Percentiles rank a stretch among this genome's conserved stretches.
phyloP scores from a whole-genome alignment of 2,888 invertebrate species.

The Octonoba sinensis region DNA sequence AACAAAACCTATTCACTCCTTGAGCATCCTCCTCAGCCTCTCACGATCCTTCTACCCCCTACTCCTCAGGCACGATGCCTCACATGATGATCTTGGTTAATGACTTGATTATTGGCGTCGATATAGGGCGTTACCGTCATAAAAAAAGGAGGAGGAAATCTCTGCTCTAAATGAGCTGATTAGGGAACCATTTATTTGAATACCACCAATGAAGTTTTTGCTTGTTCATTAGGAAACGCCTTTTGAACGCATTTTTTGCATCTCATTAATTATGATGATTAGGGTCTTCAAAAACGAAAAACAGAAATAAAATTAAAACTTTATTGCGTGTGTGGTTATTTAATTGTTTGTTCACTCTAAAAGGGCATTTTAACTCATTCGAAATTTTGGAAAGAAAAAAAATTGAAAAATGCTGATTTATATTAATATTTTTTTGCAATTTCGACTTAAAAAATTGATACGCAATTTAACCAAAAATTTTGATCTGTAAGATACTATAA shows the following conservation, averaged over 20 bases:
- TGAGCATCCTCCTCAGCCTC: constrained; percentile 2
- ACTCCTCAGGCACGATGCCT: background rate
- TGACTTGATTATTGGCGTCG: constrained; percentile 59
- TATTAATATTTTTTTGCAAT: no score
- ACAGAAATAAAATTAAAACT: background rate
- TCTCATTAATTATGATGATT: constrained; percentile 51
- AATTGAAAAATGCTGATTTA: no score
- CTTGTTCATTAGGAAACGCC: constrained; percentile 59
- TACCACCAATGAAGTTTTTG: constrained; percentile 48
- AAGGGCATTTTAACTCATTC: no score
- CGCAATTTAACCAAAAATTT: no score
- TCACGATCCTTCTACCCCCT: constrained; percentile 11
- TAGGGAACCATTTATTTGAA: constrained; percentile 52
- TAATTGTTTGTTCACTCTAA: no score
- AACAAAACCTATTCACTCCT: constrained; percentile 34
- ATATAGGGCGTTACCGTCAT: constrained; percentile 57
- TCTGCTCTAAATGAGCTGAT: constrained; percentile 54
- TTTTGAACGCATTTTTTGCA: constrained; percentile 37
- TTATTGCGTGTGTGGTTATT: no score
- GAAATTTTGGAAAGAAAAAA: no score
- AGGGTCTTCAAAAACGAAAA: background rate
- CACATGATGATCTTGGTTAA: constrained; percentile 34
- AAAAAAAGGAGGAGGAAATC: constrained; percentile 35
- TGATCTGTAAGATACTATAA: no score
- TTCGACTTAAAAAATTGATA: no score